Percentiles rank a stretch among this genome's conserved stretches.
Evolutionary conservation across 2,888 invertebrate species (phyloP).

Genomic region (Falcaria lacertinaria): DNA sequence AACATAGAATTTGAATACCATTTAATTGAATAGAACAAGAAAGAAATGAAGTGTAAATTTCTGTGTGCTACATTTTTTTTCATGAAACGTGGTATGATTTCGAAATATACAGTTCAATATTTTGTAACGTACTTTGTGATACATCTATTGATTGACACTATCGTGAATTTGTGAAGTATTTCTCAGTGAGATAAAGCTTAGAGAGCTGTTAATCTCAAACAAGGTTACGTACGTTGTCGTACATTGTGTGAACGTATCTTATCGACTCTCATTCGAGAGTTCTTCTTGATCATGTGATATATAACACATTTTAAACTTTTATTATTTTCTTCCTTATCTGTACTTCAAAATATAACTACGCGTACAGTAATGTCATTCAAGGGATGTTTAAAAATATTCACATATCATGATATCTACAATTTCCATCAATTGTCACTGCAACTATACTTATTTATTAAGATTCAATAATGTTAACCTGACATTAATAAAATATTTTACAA

Average conservation of each 20-base stretch:
- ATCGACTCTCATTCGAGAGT: not conserved
- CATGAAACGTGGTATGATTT: not conserved
- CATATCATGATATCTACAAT: no score
- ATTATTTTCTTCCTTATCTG: no score
- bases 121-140: slow-evolving; percentile 2
- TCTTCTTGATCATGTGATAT: not conserved
- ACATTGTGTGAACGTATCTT: not conserved
- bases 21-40: no score
- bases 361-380: no score
- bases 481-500: no score
- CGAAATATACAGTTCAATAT: not conserved
- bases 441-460: no score
- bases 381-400: no score
- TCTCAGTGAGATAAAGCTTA: slow-evolving; percentile 9
- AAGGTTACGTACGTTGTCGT: not conserved
- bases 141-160: slow-evolving; percentile 25
- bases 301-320: not conserved
- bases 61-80: not conserved
- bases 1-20: no score
- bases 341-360: no score
- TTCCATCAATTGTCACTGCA: no score
- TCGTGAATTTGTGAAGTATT: slow-evolving; percentile 18
- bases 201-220: slow-evolving; percentile 1
- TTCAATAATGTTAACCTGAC: no score
- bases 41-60: not conserved